These are phyloP conservation scores for Perognathus longimembris DNA, from an alignment of 2,113 vertebrate genomes.

Conservation along the genomic window DNA sequence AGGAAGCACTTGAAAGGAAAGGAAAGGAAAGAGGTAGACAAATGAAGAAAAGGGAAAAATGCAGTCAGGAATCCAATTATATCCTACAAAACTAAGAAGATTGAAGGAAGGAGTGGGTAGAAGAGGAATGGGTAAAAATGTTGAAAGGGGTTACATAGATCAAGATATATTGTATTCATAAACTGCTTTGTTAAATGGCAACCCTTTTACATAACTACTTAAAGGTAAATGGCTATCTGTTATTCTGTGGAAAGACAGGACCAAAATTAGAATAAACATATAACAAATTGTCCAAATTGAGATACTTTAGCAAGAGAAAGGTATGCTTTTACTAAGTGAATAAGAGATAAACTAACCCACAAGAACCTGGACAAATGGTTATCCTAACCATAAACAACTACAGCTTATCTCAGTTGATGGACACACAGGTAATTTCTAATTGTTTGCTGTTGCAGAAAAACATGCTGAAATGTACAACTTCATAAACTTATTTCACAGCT, in stretches of 20 bases:
- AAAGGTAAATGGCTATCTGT: neutral
- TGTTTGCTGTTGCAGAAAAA: neutral
- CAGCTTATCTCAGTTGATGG: neutral
- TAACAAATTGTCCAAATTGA: neutral
- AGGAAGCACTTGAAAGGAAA: too few species aligned
- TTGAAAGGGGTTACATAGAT: too few species aligned
- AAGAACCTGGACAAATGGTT: neutral
- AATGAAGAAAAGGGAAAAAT: too few species aligned
- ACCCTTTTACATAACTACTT: too few species aligned
- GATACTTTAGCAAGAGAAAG: neutral
- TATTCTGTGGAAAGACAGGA: neutral
- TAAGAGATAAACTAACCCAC: neutral
- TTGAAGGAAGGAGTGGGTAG: too few species aligned
- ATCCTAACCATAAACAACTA: neutral
- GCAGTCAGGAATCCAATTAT: too few species aligned
- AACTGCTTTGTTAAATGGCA: too few species aligned
- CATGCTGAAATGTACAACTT: neutral
- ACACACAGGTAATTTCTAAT: constrained; percentile 22
- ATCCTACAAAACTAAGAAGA: too few species aligned
- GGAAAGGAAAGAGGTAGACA: too few species aligned
- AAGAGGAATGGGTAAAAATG: too few species aligned
- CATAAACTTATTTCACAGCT: neutral
- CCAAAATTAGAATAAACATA: neutral
- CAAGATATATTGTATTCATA: too few species aligned
- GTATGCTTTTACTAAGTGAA: neutral